These are phyloP conservation scores for Colostygia pectinataria DNA, from an alignment of 2,888 invertebrate genomes.

Conservation along the genomic window DNA sequence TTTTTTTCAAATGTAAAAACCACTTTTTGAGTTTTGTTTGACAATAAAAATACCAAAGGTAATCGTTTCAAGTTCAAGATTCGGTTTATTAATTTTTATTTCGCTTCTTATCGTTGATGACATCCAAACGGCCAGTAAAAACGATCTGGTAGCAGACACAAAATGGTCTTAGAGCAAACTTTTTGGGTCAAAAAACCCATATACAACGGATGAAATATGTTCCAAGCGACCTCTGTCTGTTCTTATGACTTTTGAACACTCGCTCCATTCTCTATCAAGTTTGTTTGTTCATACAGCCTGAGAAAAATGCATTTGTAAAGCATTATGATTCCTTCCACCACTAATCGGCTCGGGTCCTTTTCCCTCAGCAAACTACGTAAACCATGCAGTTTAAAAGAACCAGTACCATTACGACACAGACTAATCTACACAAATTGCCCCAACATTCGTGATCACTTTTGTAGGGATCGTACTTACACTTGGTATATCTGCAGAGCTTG, in stretches of 20 bases:
- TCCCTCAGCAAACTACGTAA: too few relatives aligned
- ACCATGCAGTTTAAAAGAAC: too few relatives aligned
- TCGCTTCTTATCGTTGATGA: slow-evolving; percentile 23
- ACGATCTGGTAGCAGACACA: slow-evolving; percentile 21
- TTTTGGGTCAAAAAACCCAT: slow-evolving; percentile 23
- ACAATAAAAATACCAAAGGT: slow-evolving; percentile 26
- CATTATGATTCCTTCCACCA: too few relatives aligned
- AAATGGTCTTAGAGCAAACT: slow-evolving; percentile 18
- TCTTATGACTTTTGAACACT: slow-evolving; percentile 15
- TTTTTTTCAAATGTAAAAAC: slow-evolving; percentile 8
- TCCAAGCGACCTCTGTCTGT: slow-evolving; percentile 15
- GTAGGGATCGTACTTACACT: too few relatives aligned
- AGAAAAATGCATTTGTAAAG: too few relatives aligned
- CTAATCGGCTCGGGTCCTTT: too few relatives aligned
- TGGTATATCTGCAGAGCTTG: too few relatives aligned
- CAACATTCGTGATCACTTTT: too few relatives aligned
- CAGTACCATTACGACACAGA: too few relatives aligned
- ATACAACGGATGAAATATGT: slow-evolving; percentile 23
- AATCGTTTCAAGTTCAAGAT: slow-evolving; percentile 23
- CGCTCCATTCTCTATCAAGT: slow-evolving; percentile 13
- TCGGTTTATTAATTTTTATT: slow-evolving; percentile 26
- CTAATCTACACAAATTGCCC: too few relatives aligned
- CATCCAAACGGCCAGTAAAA: slow-evolving; percentile 14
- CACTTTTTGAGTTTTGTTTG: slow-evolving; percentile 10
- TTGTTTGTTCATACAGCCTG: slow-evolving; percentile 2